phyloP scores from a whole-genome alignment of 2,113 vertebrate species.

The Poeciliopsis retropinna region DNA sequence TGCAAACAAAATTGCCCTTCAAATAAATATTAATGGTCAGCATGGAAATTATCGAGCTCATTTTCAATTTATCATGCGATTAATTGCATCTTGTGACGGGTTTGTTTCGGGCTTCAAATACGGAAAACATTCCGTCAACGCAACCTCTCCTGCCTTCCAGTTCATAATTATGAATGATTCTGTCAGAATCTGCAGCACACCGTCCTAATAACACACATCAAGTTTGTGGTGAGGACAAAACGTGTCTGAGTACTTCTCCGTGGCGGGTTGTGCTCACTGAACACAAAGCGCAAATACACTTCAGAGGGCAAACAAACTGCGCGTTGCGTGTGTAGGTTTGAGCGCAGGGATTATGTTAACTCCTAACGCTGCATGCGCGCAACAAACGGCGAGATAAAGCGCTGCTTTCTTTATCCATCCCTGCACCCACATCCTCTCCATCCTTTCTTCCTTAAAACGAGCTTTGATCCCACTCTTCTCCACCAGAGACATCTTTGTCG shows the following conservation, averaged over 20 bases:
- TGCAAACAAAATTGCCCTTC: too few species aligned
- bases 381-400: conserved; percentile 65
- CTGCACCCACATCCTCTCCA: conserved; percentile 34
- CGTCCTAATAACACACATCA: background rate
- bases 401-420: conserved; percentile 39
- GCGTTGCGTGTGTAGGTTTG: conserved; percentile 32
- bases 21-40: too few species aligned
- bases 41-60: too few species aligned
- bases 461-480: conserved; percentile 65
- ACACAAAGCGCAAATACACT: background rate
- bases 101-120: too few species aligned
- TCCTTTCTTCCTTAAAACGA: conserved; percentile 55
- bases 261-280: background rate
- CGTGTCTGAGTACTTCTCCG: background rate
- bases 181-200: too few species aligned
- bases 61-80: too few species aligned
- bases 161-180: too few species aligned
- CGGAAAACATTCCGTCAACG: too few species aligned
- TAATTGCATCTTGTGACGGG: too few species aligned
- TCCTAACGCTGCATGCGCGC: conserved; percentile 38
- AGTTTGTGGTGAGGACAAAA: background rate
- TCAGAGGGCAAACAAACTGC: conserved; percentile 42
- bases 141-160: too few species aligned
- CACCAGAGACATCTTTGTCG: conserved; percentile 59
- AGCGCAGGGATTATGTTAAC: conserved; percentile 66